phyloP scores from a whole-genome alignment of 1,140 invertebrate genomes.

The Liolophura sinensis region DNA sequence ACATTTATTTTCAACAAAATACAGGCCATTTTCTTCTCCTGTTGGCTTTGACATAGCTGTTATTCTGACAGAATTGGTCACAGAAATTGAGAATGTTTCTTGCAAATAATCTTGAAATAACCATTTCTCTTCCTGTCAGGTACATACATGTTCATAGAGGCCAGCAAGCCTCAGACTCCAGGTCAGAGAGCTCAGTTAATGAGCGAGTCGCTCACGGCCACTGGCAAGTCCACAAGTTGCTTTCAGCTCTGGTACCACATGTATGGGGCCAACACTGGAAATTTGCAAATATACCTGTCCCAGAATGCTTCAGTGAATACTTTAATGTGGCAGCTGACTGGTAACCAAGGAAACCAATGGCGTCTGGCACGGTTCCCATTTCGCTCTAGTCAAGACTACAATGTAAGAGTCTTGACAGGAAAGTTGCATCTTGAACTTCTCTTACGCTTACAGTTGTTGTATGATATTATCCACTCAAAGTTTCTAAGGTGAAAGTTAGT shows the following conservation, averaged over 20 bases:
- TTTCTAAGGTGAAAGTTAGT: too few relatives aligned
- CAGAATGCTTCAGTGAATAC: slow-evolving; percentile 10
- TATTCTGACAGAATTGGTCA: too few relatives aligned
- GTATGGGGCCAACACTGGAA: slow-evolving; percentile 63
- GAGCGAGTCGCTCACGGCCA: slow-evolving; percentile 18
- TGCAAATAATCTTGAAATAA: not conserved
- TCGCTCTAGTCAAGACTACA: too few relatives aligned
- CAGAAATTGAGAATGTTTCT: too few relatives aligned
- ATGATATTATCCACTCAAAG: too few relatives aligned
- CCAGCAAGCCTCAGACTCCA: slow-evolving; percentile 21
- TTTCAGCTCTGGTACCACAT: slow-evolving; percentile 73
- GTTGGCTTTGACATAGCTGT: too few relatives aligned
- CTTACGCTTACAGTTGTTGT: too few relatives aligned
- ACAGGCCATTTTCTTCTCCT: too few relatives aligned
- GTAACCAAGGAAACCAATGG: slow-evolving; percentile 43
- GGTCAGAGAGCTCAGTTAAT: slow-evolving; percentile 32
- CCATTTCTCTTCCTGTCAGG: slow-evolving; percentile 10
- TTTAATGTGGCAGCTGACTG: slow-evolving; percentile 33
- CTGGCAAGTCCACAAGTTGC: slow-evolving; percentile 20
- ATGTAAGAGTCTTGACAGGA: too few relatives aligned
- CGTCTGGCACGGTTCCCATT: not conserved
- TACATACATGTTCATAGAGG: slow-evolving; percentile 39
- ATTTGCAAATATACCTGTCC: slow-evolving; percentile 56
- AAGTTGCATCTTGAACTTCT: too few relatives aligned
- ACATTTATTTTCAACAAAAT: too few relatives aligned